Base-by-base conservation (phyloP, 2,113 vertebrate species). In the Malurus elegans region DNA sequence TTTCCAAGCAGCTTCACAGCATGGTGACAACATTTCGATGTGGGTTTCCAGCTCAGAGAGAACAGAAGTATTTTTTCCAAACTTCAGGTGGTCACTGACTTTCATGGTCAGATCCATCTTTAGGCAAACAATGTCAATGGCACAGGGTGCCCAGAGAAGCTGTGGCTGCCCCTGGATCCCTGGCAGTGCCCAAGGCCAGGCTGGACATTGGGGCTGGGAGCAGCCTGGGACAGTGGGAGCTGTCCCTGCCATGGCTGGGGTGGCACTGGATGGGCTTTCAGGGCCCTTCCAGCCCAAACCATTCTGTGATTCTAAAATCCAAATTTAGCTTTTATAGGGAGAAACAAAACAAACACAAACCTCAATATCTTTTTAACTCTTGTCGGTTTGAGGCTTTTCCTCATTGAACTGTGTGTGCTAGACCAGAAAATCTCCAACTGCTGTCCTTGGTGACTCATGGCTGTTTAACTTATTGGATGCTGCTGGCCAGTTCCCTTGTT, bases 231-330 rank as follows among this genome's bases (percentile, higher is more conserved):
- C 18, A 26, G 62, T 47, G 40, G 29, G 0, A 75, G 53, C 19
- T 40, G 61, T 40, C 24, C 24, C 54, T 82, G 38, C 13, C 44
- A 14, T 38, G 21, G 51, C 36, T 51, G 26, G 44, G 28, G 8
- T 40, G 45, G 40, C 0, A 42, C 29, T 21, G n/a, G 17, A 3
- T 31, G 17, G 0, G 4, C 0, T 60, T 74, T 53, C 6, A 47
- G 0, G 4, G 34, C 4, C 11, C 14, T 32, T 32, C 31, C 31
- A 25, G 42, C 3, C 5, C 25, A 47, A 67, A 61, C 8, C 6
- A 21, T 67, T 61, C 47, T 23, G 11, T 1, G 14, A 61, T 75
- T 75, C 29, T 61, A 47, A 69, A 81, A 58, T 40, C 24, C 0
- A 4, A 44, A 51, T 50, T 45, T 58, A 80, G 2, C 32, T 66